Evolutionary conservation across 30 jellyfish, hydroid and myxozoan species (phyloP).

Genomic region (Aurelia aurita complex sp. Pacific): DNA sequence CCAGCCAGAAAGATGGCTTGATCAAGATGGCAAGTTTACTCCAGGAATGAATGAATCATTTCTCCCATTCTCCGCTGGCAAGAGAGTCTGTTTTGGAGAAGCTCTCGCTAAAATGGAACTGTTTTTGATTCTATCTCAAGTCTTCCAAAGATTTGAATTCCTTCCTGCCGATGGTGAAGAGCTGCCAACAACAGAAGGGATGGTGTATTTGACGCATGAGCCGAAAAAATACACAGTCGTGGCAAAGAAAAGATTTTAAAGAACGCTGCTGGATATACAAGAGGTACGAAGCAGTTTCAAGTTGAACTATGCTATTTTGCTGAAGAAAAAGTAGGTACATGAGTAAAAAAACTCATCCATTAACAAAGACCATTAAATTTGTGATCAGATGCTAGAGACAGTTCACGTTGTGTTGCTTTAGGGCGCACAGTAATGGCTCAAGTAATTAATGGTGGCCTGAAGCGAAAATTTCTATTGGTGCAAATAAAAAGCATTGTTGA

Average conservation of each 20-base stretch:
- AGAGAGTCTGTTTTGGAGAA: slow-evolving; percentile 46
- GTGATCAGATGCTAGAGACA: too few species aligned
- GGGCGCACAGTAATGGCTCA: too few species aligned
- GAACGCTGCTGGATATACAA: background rate
- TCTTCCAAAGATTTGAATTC: slow-evolving; percentile 33
- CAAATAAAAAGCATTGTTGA: too few species aligned
- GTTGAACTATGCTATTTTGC: too few species aligned
- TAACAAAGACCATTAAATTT: too few species aligned
- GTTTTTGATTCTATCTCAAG: slow-evolving; percentile 17
- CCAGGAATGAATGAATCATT: slow-evolving; percentile 13
- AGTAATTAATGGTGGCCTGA: too few species aligned
- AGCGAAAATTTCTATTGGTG: too few species aligned
- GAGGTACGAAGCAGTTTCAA: too few species aligned
- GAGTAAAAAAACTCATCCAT: too few species aligned
- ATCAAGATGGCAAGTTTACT: slow-evolving; percentile 18
- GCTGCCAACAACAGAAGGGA: slow-evolving; percentile 7
- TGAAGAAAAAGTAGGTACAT: too few species aligned
- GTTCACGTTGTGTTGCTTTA: too few species aligned
- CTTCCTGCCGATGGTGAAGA: slow-evolving; percentile 2
- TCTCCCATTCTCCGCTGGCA: slow-evolving; percentile 46
- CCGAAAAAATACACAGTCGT: background rate
- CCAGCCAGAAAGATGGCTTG: slow-evolving; percentile 61
- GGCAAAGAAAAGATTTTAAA: background rate
- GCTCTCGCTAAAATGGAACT: slow-evolving; percentile 50
- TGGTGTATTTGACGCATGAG: slow-evolving; percentile 3